Conservation (phyloP, 2,888 invertebrate genomes). For the Limenitis camilla region DNA sequence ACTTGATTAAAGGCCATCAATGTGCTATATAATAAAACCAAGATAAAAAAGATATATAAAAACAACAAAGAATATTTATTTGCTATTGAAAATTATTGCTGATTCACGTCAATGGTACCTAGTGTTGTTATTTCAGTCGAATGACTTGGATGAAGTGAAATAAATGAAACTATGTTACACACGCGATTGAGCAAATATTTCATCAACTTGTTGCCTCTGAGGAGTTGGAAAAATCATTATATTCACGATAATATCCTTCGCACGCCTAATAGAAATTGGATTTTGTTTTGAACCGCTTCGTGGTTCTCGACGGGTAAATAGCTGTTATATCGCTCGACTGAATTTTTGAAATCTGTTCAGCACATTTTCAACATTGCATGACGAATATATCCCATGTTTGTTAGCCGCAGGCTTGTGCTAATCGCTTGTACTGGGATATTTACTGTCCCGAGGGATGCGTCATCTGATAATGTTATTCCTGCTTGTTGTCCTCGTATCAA, state of each 20-base stretch:
- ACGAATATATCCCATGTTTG: constrained; percentile 27
- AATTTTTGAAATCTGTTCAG: constrained; percentile 16
- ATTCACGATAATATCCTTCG: constrained; percentile 41
- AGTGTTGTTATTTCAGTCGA: constrained; percentile 66
- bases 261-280: constrained; percentile 41
- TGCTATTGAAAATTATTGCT: constrained; percentile 59
- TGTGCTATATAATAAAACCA: no score
- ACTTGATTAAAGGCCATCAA: no score
- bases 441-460: constrained; percentile 53
- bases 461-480: constrained; percentile 52
- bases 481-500: constrained; percentile 21
- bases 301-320: constrained; percentile 13
- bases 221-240: constrained; percentile 54
- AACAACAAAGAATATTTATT: no score
- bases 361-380: constrained; percentile 8
- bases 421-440: constrained; percentile 52
- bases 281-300: constrained; percentile 27
- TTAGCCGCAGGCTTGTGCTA: constrained; percentile 44
- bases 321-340: constrained; percentile 20
- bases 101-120: constrained; percentile 53
- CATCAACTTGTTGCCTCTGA: constrained; percentile 68
- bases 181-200: constrained; percentile 70
- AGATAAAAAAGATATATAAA: no score
- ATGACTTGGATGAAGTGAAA: constrained; percentile 65
- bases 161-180: constrained; percentile 71